A percentile compares a stretch with the other conserved stretches of the same genome.
Conservation (phyloP, 2,888 invertebrate species). For the Harmothoe impar region DNA sequence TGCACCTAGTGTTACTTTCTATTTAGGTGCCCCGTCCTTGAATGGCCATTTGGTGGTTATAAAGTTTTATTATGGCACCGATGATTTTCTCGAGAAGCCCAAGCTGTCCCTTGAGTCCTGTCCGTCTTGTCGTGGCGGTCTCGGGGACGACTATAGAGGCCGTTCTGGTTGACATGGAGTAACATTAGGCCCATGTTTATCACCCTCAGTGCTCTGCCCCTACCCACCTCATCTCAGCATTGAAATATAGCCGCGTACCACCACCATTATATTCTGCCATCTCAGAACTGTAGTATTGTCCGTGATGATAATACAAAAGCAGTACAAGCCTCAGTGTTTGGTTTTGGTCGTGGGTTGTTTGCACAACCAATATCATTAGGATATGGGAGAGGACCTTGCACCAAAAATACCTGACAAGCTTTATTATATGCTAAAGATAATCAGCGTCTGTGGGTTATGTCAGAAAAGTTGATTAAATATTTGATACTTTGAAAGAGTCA, state of each 20-base stretch:
- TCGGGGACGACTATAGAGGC: background rate
- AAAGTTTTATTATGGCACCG: slow-evolving; percentile 23
- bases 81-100: slow-evolving; percentile 9
- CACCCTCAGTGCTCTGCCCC: background rate
- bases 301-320: no score
- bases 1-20: background rate
- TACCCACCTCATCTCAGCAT: background rate
- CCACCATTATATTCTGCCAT: no score
- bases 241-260: background rate
- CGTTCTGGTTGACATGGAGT: slow-evolving; percentile 6
- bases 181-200: background rate
- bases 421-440: no score
- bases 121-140: background rate
- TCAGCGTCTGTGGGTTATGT: no score
- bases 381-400: no score
- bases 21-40: background rate
- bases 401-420: no score
- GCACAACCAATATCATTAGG: no score
- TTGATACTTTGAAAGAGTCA: no score
- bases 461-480: no score
- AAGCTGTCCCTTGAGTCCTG: background rate
- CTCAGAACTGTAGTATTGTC: no score
- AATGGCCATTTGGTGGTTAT: slow-evolving; percentile 11
- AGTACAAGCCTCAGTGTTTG: no score
- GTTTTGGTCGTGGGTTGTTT: no score